Evolutionary conservation across 2,888 invertebrate genomes (phyloP).

Genomic region (Philaethria dido): DNA sequence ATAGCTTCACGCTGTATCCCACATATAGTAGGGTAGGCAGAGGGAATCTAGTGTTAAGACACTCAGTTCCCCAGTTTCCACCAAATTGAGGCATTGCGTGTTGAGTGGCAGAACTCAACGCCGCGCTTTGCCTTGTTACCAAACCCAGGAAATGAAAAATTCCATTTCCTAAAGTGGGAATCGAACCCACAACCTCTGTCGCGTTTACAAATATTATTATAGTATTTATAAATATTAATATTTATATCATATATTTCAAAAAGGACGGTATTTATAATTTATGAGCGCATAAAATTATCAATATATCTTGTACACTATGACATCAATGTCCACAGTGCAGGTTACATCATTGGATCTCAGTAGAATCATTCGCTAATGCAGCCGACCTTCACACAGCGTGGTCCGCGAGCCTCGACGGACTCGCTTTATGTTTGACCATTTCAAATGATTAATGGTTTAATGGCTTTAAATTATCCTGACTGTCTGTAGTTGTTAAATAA

Average conservation of each 20-base stretch:
- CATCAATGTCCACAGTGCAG: constrained; percentile 44
- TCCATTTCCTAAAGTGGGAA: no score
- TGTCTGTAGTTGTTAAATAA: constrained; percentile 13
- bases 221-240: no score
- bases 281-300: background rate
- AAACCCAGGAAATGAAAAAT: no score
- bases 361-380: constrained; percentile 27
- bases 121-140: no score
- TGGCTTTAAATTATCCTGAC: constrained; percentile 20
- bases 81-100: no score
- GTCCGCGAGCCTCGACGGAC: constrained; percentile 42
- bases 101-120: no score
- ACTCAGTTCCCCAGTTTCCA: no score
- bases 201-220: no score
- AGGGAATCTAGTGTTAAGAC: no score
- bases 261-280: background rate
- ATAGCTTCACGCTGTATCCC: no score
- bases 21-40: no score
- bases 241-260: background rate
- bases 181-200: no score
- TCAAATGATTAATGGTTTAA: constrained; percentile 32
- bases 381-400: constrained; percentile 51
- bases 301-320: constrained; percentile 38
- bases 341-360: constrained; percentile 42
- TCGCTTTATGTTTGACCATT: constrained; percentile 21